phyloP scores from a whole-genome alignment of 2,113 vertebrate genomes.

The Mandrillus leucophaeus region DNA sequence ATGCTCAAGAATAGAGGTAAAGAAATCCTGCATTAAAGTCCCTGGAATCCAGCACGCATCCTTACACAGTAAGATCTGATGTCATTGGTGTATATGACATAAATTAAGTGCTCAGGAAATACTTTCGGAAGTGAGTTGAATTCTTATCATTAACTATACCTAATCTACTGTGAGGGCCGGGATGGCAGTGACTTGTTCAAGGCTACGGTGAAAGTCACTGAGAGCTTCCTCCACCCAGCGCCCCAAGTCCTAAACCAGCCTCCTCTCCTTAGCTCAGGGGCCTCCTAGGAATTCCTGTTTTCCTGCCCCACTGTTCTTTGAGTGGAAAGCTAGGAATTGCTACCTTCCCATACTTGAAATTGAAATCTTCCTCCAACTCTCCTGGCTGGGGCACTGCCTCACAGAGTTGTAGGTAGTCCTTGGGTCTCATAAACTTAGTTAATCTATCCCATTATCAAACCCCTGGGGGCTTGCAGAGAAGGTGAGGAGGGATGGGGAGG shows the following conservation, averaged over 20 bases:
- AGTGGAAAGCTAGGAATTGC: background rate
- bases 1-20: background rate
- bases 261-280: background rate
- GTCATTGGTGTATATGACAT: background rate
- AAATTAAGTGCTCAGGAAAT: background rate
- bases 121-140: background rate
- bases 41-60: no score
- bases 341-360: background rate
- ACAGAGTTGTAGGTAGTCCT: fast-evolving
- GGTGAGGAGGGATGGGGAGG: no score
- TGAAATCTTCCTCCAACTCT: background rate
- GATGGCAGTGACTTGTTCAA: background rate
- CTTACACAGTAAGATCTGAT: fast-evolving
- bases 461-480: background rate
- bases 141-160: background rate
- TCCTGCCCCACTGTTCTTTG: background rate
- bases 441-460: background rate
- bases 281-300: background rate
- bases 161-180: background rate
- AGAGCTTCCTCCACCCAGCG: fast-evolving
- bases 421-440: background rate
- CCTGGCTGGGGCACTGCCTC: background rate
- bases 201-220: background rate
- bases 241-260: background rate
- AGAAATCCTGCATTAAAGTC: background rate